Evolutionary conservation across 1,140 invertebrate genomes (phyloP).

Genomic region (Zaprionus capensis): DNA sequence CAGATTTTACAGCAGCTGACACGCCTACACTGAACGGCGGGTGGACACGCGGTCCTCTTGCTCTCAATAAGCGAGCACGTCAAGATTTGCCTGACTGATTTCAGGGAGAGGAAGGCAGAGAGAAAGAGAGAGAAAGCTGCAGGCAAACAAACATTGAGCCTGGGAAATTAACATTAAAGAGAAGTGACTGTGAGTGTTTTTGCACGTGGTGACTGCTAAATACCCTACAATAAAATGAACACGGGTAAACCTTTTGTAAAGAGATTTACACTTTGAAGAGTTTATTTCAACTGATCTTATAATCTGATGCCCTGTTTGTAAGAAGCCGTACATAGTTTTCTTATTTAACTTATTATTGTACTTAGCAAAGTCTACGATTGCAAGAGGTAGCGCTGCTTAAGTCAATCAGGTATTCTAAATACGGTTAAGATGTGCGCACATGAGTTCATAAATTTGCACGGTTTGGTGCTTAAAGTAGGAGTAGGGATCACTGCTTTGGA

Average conservation of each 20-base stretch:
- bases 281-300: no score
- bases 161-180: conserved; percentile 50
- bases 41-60: neutral
- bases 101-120: neutral
- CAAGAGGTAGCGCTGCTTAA: no score
- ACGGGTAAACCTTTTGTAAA: neutral
- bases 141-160: conserved; percentile 28
- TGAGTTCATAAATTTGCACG: no score
- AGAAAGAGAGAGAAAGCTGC: neutral
- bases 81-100: conserved; percentile 55
- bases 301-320: no score
- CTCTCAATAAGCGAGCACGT: conserved; percentile 56
- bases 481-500: no score
- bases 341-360: no score
- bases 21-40: neutral
- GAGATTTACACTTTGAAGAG: no score
- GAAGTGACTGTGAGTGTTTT: neutral
- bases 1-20: conserved; percentile 34
- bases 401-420: no score
- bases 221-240: neutral
- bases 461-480: no score
- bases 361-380: no score
- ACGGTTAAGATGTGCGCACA: no score
- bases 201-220: neutral
- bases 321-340: no score